phyloP scores from a whole-genome alignment of 2,888 invertebrate genomes.

The Cheilosia scutellata region DNA sequence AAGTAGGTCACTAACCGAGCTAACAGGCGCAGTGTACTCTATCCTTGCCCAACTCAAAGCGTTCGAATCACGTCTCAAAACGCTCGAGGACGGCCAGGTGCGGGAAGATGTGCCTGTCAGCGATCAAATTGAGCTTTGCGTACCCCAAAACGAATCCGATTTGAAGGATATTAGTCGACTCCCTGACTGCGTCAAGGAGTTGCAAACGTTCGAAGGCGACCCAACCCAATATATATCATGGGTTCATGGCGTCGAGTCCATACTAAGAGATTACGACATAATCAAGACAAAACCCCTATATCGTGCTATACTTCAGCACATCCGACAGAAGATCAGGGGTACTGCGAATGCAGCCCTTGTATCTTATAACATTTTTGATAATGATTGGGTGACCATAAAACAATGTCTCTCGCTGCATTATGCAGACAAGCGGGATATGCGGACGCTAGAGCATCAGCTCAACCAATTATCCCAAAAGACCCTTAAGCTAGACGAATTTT shows the following conservation, averaged over 20 bases:
- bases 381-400: not conserved
- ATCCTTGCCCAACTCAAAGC: not conserved
- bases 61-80: not conserved
- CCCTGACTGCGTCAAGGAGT: not conserved
- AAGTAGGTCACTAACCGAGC: not conserved
- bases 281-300: not conserved
- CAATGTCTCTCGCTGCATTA: constrained; percentile 62
- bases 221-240: not conserved
- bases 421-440: constrained; percentile 73
- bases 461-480: too few relatives aligned
- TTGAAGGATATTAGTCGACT: not conserved
- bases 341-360: not conserved
- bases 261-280: not conserved
- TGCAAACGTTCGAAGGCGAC: too few relatives aligned
- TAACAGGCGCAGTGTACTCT: not conserved
- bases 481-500: not conserved
- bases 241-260: not conserved
- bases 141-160: not conserved
- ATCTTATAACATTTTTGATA: not conserved
- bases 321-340: not conserved
- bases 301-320: not conserved
- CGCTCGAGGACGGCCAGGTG: not conserved
- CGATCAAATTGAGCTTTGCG: not conserved
- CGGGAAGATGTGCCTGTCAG: not conserved
- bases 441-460: not conserved